phyloP scores from a whole-genome alignment of 2,113 vertebrate genomes.

The Bufo bufo region DNA sequence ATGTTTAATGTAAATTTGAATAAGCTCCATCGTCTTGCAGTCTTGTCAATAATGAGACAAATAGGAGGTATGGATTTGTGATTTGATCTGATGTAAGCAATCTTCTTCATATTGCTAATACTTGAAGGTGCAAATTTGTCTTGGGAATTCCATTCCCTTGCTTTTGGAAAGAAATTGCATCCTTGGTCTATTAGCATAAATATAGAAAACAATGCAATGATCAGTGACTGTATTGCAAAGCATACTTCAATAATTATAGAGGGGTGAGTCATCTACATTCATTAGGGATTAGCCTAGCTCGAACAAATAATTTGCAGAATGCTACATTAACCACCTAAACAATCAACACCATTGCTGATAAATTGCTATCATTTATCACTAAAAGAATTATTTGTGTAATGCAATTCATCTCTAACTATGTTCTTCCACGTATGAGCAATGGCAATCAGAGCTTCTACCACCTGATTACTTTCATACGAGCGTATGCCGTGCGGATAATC shows the following conservation, averaged over 20 bases:
- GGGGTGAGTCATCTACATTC: neutral
- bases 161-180: neutral
- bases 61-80: neutral
- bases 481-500: no score
- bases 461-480: neutral
- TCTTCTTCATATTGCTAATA: neutral
- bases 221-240: neutral
- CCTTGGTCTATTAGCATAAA: neutral
- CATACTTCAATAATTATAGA: neutral
- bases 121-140: neutral
- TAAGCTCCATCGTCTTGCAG: neutral
- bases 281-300: neutral
- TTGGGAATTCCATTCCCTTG: neutral
- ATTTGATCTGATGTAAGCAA: neutral
- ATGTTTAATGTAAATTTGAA: neutral
- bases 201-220: neutral
- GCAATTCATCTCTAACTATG: neutral
- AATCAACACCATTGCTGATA: neutral
- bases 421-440: neutral
- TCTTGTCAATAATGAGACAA: neutral
- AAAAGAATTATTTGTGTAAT: neutral
- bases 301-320: constrained; percentile 9
- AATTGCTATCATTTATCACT: neutral
- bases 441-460: neutral
- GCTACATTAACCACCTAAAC: constrained; percentile 17